Evolutionary conservation across 2,113 vertebrate genomes (phyloP), one percentile per base, ranked within the genome.

Genomic region (Cyprinus carpio): DNA sequence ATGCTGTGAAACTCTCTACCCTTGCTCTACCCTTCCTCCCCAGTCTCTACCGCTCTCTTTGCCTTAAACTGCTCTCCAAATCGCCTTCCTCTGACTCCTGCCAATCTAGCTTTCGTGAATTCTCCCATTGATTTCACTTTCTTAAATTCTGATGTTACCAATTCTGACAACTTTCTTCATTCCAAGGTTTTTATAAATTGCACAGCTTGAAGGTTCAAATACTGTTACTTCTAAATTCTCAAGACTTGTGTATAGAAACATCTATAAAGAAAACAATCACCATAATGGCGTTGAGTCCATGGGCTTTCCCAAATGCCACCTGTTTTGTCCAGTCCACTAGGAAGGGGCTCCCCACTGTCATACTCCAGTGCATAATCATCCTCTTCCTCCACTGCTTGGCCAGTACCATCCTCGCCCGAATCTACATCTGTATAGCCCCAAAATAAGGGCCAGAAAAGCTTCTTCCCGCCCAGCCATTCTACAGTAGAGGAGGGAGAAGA

Each of bases 391-490:
- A 82, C 93, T 65, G 85, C 94, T 78, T 84, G 91, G 86, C 82
- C 88, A 75, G 90, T 92, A 27, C 88, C 94, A 10, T 93, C 94
- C 85, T 96, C 95, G 2, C 90, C 86, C 40, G 92, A 93, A 74
- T 95, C 65, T 0, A 92, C 89, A 58, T 96, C 96, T 0, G 92
- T 93, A 89, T 97, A 97, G 84, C 95, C 94, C 97, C 96, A 97
- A 90, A 97, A 97, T 75, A 97, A 95, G 0, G 97, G 96, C 97
- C 96, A 97, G 92, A 97, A 97, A 65, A 97, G 90, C 85, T 96
- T 95, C 89, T 96, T 96, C 88, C 95, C 91, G 1, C 96, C 94
- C 1, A 95, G 34, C 96, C 95, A 96, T 51, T 95, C 93, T 7
- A 96, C 92, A 16, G 95, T 92, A 0, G 93, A 89, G 46, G 92